Percentiles rank a stretch among this genome's conserved stretches.
phyloP scores from a whole-genome alignment of 2,888 invertebrate species.

The Zelleria hepariella region DNA sequence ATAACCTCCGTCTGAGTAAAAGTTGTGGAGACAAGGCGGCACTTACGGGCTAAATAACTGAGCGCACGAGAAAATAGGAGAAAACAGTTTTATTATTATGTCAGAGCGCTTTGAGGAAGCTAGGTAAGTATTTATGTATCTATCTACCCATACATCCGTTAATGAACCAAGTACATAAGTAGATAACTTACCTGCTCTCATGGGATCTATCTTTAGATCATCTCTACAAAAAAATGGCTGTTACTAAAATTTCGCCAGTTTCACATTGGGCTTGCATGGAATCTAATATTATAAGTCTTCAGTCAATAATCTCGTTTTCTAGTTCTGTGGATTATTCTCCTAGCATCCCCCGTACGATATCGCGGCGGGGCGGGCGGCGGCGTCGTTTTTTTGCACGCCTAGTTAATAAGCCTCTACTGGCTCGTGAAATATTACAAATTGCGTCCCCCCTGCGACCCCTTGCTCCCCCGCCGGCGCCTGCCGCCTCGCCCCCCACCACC shows the following conservation, averaged over 20 bases:
- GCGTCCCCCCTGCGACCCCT: constrained; percentile 41
- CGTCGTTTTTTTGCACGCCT: constrained; percentile 65
- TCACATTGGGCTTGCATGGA: no score
- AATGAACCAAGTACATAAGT: no score
- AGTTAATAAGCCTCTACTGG: constrained; percentile 72
- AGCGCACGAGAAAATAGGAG: background rate
- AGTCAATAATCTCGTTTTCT: no score
- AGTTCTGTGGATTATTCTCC: background rate
- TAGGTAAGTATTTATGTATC: background rate
- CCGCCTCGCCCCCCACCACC: constrained; percentile 17
- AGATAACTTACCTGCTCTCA: no score
- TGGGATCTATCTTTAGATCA: no score
- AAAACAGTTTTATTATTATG: background rate
- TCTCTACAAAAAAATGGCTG: no score
- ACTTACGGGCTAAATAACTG: constrained; percentile 12
- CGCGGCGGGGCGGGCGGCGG: constrained; percentile 26
- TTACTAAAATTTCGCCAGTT: no score
- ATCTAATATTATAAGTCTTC: no score
- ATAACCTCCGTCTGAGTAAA: constrained; percentile 44
- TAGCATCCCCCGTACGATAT: constrained; percentile 21
- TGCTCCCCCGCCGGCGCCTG: background rate
- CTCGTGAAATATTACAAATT: constrained; percentile 73
- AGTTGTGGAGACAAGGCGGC: constrained; percentile 34
- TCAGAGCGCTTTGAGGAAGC: background rate
- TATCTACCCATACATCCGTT: background rate